These are phyloP conservation scores for Gephyroberyx darwinii DNA, from an alignment of 2,797 vertebrate genomes.

Conservation along the genomic window DNA sequence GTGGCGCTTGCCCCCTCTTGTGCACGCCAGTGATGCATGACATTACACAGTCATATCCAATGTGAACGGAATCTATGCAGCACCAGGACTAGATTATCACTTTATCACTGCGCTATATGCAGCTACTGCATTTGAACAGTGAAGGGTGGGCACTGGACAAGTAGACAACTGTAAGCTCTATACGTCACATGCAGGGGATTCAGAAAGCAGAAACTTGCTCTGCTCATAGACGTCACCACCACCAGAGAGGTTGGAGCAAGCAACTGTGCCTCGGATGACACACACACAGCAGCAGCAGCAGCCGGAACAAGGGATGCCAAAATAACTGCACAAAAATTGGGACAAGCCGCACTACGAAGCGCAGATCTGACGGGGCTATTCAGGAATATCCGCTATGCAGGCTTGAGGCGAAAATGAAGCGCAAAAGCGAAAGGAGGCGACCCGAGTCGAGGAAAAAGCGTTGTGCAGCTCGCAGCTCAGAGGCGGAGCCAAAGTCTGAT, in stretches of 20 bases:
- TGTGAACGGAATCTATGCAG: neutral
- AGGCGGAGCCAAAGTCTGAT: constrained; percentile 79
- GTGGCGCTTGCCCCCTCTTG: too few relatives aligned
- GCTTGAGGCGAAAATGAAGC: constrained; percentile 80
- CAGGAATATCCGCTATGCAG: constrained; percentile 56
- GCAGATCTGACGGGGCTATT: constrained; percentile 30
- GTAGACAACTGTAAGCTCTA: constrained; percentile 39
- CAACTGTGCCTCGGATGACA: constrained; percentile 50
- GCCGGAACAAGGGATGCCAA: constrained; percentile 46
- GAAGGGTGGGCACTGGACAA: constrained; percentile 65
- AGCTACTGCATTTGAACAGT: constrained; percentile 42
- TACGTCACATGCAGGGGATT: constrained; percentile 81
- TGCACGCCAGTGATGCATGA: neutral
- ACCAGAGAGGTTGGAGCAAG: constrained; percentile 59
- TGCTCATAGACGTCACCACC: constrained; percentile 75
- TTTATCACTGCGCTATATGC: neutral
- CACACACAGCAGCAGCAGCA: constrained; percentile 27
- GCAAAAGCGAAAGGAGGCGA: constrained; percentile 83
- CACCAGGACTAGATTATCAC: constrained; percentile 9
- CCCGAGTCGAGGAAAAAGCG: constrained; percentile 82
- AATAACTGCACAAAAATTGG: constrained; percentile 29
- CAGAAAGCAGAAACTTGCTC: constrained; percentile 74
- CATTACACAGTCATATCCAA: neutral
- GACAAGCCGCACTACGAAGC: constrained; percentile 37
- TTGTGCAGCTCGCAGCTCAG: constrained; percentile 75